Evolutionary conservation across 37 sponge, comb jelly and placozoan genomes (phyloP).

Genomic region (Agelas oroides): DNA sequence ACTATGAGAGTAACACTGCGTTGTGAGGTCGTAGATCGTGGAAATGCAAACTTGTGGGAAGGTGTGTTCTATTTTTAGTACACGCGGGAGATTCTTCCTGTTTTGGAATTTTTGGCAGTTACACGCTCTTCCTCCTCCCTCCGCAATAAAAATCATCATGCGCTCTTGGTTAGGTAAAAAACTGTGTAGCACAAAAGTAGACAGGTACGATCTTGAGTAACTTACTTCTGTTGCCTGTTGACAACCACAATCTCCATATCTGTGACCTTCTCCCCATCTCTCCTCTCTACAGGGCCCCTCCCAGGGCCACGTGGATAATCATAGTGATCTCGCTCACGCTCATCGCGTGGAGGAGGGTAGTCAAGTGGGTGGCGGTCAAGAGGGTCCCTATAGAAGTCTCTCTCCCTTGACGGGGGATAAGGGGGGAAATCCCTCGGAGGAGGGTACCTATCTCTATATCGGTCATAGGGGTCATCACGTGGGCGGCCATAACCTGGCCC

Average conservation of each 20-base stretch:
- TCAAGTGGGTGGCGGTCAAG: constrained; percentile 4
- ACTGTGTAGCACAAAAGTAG: too few species aligned
- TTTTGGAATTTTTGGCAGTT: too few species aligned
- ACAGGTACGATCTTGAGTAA: neutral
- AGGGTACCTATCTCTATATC: constrained; percentile 18
- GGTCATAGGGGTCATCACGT: constrained; percentile 59
- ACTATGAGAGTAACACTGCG: too few species aligned
- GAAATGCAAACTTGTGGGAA: too few species aligned
- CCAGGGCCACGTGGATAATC: neutral
- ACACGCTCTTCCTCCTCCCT: too few species aligned
- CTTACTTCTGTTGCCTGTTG: constrained; percentile 73
- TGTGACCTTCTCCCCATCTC: neutral
- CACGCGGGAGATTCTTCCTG: too few species aligned
- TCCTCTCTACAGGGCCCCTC: too few species aligned
- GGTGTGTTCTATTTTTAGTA: too few species aligned
- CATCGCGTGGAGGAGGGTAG: neutral
- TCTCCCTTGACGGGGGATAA: constrained; percentile 26
- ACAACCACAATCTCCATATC: constrained; percentile 79
- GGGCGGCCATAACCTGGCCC: constrained; percentile 1
- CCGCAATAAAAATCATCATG: too few species aligned
- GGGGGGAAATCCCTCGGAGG: constrained; percentile 34
- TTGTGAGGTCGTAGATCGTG: too few species aligned
- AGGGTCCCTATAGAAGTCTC: neutral
- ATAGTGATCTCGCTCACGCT: neutral
- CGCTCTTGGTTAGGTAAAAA: too few species aligned